phyloP scores from a whole-genome alignment of 1,140 invertebrate species.

The Drosophila bocki region DNA sequence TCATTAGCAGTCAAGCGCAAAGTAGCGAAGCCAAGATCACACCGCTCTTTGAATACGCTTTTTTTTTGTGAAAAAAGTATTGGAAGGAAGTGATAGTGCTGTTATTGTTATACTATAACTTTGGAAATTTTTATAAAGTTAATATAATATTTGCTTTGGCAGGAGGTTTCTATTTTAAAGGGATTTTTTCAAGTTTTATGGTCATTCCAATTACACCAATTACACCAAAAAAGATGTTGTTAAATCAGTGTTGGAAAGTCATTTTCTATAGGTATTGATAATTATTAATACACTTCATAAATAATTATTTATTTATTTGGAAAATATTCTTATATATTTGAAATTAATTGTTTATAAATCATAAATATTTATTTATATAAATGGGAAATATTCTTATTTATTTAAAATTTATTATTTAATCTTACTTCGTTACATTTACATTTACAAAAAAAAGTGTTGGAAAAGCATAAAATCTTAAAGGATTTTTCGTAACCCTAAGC shows the following conservation, averaged over 20 bases:
- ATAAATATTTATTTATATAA: too few relatives aligned
- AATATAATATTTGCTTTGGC: too few relatives aligned
- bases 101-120: neutral
- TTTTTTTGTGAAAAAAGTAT: neutral
- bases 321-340: too few relatives aligned
- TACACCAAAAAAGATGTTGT: neutral
- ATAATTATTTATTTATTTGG: too few relatives aligned
- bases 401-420: too few relatives aligned
- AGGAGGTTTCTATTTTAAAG: neutral
- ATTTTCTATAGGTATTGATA: neutral
- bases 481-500: neutral
- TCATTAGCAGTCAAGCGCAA: slow-evolving; percentile 64
- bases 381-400: too few relatives aligned
- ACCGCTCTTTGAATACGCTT: slow-evolving; percentile 26
- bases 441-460: neutral
- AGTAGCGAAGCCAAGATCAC: slow-evolving; percentile 13
- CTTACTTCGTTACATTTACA: too few relatives aligned
- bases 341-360: too few relatives aligned
- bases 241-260: neutral
- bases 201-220: too few relatives aligned
- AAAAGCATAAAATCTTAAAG: neutral
- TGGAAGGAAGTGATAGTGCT: neutral
- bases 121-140: too few relatives aligned
- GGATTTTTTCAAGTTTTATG: neutral
- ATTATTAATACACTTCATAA: too few relatives aligned